Evolutionary conservation across 2,113 vertebrate species (phyloP), one percentile per base, ranked within the genome.

Genomic region (Channa maculata): DNA sequence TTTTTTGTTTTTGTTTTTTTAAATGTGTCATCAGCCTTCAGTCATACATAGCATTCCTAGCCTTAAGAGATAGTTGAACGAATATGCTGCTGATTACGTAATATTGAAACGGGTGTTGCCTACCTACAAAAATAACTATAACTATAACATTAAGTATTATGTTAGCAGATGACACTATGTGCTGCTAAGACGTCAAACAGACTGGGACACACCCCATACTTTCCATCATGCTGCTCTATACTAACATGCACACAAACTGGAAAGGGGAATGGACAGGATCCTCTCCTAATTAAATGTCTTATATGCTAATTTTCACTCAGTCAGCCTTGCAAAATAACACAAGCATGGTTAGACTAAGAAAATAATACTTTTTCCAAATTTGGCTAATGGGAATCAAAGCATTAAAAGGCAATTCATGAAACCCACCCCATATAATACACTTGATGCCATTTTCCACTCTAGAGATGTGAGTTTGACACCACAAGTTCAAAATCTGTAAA

Each of bases 171-270:
- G 64, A 79, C 43, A 6, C 41, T 8, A 39, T 39, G 61, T 48
- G 7, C 51, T 24, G 14, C 60, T 4, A 49, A 62, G 6, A 51
- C 13, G 61, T 37, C 12, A 24, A 72, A 55, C 36, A 60, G 58
- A 45, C 37, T 45, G 37, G 51, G 69, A 54, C 76, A 83, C 84
- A 74, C 77, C 86, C 72, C 39, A 2, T 6, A 38, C 50, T 84
- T 82, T 84, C 44, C 53, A 65, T 10, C 39, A 33, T 11, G 8
- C 53, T 41, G 38, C 46, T 65, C 5, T 14, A 3, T 36, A 41
- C 41, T 0, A 33, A 51, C 9, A 60, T 1, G 6, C 6, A 11
- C 41, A 13, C n/a, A 39, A 3, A 44, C 1, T 2, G 4, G 7
- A 39, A 34, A 10, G 54, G 10, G 36, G 3, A 59, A 48, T 9